Evolutionary conservation across 1,140 invertebrate genomes (phyloP).

Genomic region (Drosophila malerkotliana): DNA sequence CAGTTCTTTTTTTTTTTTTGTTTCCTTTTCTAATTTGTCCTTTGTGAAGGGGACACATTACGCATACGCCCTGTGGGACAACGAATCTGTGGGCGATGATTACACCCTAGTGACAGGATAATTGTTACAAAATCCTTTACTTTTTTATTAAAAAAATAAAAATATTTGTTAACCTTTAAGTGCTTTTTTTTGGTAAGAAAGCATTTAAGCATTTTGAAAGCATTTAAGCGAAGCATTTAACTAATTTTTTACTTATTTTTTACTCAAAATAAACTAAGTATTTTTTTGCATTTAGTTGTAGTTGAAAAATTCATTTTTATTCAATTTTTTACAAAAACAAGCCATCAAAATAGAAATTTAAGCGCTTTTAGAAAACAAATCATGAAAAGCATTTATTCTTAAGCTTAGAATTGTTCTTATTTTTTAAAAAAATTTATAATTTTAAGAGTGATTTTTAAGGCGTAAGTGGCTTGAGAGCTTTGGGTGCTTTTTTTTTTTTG

Average conservation of each 20-base stretch:
- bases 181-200: neutral
- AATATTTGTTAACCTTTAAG: neutral
- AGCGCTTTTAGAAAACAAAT: slow-evolving; percentile 5
- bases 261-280: slow-evolving; percentile 21
- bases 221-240: slow-evolving; percentile 28
- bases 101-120: slow-evolving; percentile 11
- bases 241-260: neutral
- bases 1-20: neutral
- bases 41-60: slow-evolving; percentile 38
- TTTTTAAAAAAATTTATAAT: neutral
- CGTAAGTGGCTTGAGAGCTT: slow-evolving; percentile 36
- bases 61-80: slow-evolving; percentile 51
- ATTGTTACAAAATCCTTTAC: neutral
- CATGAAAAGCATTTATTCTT: slow-evolving; percentile 11
- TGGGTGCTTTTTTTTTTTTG: slow-evolving; percentile 39
- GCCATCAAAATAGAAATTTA: slow-evolving; percentile 1
- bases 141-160: neutral
- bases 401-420: neutral
- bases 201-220: slow-evolving; percentile 28
- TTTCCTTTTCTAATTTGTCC: neutral
- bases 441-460: slow-evolving; percentile 14
- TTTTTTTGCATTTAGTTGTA: slow-evolving; percentile 8
- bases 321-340: slow-evolving; percentile 33
- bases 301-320: slow-evolving; percentile 30
- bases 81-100: slow-evolving; percentile 17